phyloP scores from a whole-genome alignment of 2,113 vertebrate species.

The Cebidichthys violaceus region DNA sequence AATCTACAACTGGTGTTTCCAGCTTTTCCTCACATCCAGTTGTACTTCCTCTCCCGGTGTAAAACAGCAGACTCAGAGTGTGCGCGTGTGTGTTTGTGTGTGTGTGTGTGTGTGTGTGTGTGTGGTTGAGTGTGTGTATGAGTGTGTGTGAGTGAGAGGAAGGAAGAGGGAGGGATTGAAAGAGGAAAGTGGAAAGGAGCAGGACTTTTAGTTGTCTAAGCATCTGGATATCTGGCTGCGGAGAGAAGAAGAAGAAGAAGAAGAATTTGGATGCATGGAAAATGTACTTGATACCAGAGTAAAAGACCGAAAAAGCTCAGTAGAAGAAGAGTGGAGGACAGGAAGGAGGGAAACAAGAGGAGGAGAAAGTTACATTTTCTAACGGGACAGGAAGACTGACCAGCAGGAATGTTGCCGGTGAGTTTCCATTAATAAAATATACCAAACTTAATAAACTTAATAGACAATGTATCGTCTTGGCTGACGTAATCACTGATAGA shows the following conservation, averaged over 20 bases:
- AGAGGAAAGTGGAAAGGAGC: conserved; percentile 51
- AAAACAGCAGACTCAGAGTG: background rate
- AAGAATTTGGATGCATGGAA: conserved; percentile 10
- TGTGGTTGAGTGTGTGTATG: background rate
- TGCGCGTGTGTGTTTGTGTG: background rate
- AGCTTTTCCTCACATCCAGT: background rate
- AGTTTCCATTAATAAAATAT: conserved; percentile 54
- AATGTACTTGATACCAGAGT: background rate
- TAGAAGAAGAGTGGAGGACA: background rate
- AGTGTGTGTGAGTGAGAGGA: background rate
- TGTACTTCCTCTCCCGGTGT: conserved; percentile 3
- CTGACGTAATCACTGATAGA: background rate
- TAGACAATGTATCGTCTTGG: no score
- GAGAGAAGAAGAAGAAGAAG: background rate
- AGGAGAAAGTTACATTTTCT: conserved; percentile 4
- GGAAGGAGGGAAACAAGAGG: background rate
- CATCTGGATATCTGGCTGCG: conserved; percentile 58
- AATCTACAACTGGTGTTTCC: background rate
- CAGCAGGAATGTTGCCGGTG: conserved; percentile 82
- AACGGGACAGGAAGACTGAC: conserved; percentile 31
- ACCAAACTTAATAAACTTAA: background rate
- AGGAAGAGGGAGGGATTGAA: conserved; percentile 63
- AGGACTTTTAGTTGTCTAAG: conserved; percentile 49
- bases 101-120: background rate
- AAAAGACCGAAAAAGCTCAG: background rate